Conservation (phyloP, 2,113 vertebrate genomes). For the Brachypteracias leptosomus region DNA sequence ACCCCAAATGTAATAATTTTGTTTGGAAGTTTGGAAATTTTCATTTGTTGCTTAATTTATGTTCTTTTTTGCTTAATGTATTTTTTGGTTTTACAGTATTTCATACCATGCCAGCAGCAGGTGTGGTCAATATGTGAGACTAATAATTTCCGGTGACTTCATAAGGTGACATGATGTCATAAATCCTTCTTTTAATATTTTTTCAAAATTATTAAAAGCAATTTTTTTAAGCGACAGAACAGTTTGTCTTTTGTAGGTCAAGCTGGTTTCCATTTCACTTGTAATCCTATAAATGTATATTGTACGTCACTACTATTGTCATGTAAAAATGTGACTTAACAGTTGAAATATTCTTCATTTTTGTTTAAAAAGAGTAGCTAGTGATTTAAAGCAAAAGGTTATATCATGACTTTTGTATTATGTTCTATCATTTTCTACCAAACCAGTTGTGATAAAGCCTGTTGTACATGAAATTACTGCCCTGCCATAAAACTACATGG, state of each 20-base stretch:
- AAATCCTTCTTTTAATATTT: not conserved
- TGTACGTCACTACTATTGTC: not conserved
- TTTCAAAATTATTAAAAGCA: not conserved
- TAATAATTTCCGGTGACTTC: not conserved
- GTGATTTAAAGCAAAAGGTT: not conserved
- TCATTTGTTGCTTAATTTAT: not conserved
- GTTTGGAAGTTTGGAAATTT: not conserved
- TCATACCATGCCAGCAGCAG: not conserved
- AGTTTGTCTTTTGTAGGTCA: not conserved
- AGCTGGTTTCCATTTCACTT: not conserved
- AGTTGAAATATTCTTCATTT: conserved; percentile 1
- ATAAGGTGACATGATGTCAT: not conserved
- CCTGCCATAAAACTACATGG: not conserved
- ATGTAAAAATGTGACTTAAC: not conserved
- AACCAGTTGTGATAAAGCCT: not conserved
- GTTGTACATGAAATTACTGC: not conserved
- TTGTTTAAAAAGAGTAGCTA: not conserved
- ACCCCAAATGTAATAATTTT: not conserved
- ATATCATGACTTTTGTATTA: not conserved
- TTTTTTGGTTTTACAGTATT: not conserved
- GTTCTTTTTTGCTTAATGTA: not conserved
- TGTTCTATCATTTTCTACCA: not conserved
- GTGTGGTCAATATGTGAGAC: conserved; percentile 20
- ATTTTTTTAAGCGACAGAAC: not conserved
- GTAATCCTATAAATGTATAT: not conserved